Evolutionary conservation across 2,113 vertebrate species (phyloP).

Genomic region (Notothenia coriiceps): DNA sequence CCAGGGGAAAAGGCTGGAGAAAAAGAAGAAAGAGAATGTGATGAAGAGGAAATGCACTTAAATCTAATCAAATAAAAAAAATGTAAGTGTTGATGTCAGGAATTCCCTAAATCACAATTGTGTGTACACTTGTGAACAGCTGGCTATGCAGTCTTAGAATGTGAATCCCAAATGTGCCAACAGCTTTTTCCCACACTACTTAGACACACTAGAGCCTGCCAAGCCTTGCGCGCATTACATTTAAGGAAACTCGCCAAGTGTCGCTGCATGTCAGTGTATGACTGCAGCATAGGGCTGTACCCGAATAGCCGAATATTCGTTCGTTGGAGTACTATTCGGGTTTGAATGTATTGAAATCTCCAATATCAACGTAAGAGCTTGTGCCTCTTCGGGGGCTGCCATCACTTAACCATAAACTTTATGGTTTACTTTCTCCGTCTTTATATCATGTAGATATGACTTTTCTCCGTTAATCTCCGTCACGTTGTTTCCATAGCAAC

Average conservation of each 20-base stretch:
- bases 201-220: conserved; percentile 42
- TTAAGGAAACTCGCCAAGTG: conserved; percentile 16
- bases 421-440: too few species aligned
- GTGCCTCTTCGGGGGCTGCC: too few species aligned
- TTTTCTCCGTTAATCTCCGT: too few species aligned
- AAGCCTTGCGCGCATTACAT: conserved; percentile 24
- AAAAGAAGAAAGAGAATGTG: background rate
- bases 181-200: conserved; percentile 64
- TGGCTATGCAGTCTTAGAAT: conserved; percentile 49
- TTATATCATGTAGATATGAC: too few species aligned
- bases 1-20: conserved; percentile 92
- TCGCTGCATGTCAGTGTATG: background rate
- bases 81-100: background rate
- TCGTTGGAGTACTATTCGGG: too few species aligned
- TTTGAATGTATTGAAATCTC: too few species aligned
- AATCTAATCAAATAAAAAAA: background rate
- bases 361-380: too few species aligned
- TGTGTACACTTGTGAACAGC: conserved; percentile 53
- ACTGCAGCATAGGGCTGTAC: background rate
- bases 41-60: background rate
- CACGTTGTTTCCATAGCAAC: too few species aligned
- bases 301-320: too few species aligned
- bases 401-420: too few species aligned
- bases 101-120: conserved; percentile 9
- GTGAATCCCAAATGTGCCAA: conserved; percentile 42